These are phyloP conservation scores for Conops quadrifasciatus DNA, from an alignment of 2,888 invertebrate species.

Conservation along the genomic window DNA sequence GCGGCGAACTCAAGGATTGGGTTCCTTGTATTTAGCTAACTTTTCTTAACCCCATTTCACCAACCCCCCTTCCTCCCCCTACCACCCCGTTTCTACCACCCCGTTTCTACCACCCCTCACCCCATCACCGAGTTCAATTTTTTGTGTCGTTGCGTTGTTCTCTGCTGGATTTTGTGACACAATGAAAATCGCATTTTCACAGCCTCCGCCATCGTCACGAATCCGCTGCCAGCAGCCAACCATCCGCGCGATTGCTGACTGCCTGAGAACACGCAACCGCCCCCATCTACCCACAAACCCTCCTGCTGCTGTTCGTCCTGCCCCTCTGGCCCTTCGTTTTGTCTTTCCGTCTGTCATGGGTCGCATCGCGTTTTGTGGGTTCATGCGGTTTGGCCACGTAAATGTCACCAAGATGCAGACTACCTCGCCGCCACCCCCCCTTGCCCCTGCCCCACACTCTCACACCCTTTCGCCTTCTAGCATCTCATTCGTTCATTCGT, in stretches of 20 bases:
- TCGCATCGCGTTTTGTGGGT: no score
- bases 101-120: no score
- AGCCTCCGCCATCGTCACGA: not conserved
- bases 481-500: not conserved
- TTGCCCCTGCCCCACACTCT: not conserved
- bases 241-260: not conserved
- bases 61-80: no score
- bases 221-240: not conserved
- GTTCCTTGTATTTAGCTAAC: constrained; percentile 48
- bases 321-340: not conserved
- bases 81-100: no score
- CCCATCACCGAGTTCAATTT: no score
- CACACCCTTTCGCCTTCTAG: not conserved
- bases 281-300: not conserved
- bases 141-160: not conserved
- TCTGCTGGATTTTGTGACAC: constrained; percentile 30
- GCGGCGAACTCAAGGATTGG: constrained; percentile 22
- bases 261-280: no score
- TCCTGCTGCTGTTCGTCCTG: not conserved
- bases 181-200: constrained; percentile 42
- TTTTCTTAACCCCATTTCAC: constrained; percentile 53
- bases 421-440: not conserved
- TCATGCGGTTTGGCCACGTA: no score
- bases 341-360: no score
- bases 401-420: no score